phyloP scores from a whole-genome alignment of 1,140 invertebrate species.

The Pentalonia nigronervosa region DNA sequence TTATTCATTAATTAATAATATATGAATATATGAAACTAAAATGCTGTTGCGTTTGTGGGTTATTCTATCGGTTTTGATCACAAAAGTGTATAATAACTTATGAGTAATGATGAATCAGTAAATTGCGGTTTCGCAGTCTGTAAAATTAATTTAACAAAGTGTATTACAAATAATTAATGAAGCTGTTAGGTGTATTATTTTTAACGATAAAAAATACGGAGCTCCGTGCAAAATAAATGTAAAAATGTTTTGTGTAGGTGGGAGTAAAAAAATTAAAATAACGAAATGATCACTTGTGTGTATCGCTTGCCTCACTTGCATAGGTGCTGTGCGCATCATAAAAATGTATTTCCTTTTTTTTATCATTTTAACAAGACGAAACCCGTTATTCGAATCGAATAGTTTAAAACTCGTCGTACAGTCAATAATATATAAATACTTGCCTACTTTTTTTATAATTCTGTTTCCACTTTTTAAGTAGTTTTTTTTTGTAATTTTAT shows the following conservation, averaged over 20 bases:
- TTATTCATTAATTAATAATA: neutral
- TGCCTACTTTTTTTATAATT: neutral
- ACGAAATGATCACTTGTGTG: too few relatives aligned
- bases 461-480: neutral
- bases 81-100: neutral
- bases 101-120: neutral
- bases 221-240: neutral
- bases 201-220: neutral
- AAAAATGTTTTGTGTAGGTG: neutral
- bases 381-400: neutral
- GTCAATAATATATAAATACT: neutral
- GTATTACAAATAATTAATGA: neutral
- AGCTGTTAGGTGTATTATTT: neutral
- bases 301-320: too few relatives aligned
- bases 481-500: neutral
- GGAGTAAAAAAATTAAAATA: neutral
- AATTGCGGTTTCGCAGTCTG: neutral
- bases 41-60: neutral
- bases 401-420: neutral
- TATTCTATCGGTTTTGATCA: neutral
- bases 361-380: neutral
- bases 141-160: conserved; percentile 10
- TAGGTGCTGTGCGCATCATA: too few relatives aligned
- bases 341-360: neutral
- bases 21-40: neutral